Conservation (phyloP, 2,113 vertebrate genomes). For the Clarias batrachus region DNA sequence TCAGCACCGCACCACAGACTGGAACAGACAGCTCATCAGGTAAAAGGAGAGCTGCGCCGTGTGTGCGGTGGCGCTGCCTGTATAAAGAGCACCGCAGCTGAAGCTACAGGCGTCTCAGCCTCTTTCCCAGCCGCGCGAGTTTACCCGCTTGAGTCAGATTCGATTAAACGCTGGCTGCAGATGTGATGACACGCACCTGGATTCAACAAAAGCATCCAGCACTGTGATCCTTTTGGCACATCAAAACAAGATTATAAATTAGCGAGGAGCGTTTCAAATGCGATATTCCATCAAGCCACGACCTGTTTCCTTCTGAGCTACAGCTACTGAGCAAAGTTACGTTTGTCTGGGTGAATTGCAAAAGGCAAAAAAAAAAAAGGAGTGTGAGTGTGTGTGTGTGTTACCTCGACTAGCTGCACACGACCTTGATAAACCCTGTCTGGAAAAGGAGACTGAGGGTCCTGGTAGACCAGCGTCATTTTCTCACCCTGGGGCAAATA, state of each 20-base stretch:
- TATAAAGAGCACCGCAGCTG: background rate
- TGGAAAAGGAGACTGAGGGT: slow-evolving; percentile 75
- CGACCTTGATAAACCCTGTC: slow-evolving; percentile 80
- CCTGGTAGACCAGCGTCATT: slow-evolving; percentile 78
- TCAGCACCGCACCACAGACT: no score
- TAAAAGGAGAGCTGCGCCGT: no score
- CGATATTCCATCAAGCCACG: background rate
- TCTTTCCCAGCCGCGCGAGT: background rate
- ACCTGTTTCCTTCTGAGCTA: background rate
- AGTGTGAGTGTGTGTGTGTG: slow-evolving; percentile 25
- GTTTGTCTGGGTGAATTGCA: background rate
- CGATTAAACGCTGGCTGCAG: background rate
- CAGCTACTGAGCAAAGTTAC: background rate
- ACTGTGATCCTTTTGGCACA: background rate
- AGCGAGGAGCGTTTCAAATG: background rate
- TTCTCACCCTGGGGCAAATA: slow-evolving; percentile 70
- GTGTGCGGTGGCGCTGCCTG: background rate
- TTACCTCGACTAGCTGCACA: slow-evolving; percentile 88
- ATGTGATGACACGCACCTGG: slow-evolving; percentile 3
- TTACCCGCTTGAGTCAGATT: background rate
- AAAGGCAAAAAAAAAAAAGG: no score
- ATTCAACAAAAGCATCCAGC: background rate
- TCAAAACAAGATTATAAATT: background rate
- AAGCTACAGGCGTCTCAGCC: background rate
- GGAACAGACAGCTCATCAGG: background rate